Evolutionary conservation across 1,140 invertebrate genomes (phyloP).

Genomic region (Periplaneta americana): DNA sequence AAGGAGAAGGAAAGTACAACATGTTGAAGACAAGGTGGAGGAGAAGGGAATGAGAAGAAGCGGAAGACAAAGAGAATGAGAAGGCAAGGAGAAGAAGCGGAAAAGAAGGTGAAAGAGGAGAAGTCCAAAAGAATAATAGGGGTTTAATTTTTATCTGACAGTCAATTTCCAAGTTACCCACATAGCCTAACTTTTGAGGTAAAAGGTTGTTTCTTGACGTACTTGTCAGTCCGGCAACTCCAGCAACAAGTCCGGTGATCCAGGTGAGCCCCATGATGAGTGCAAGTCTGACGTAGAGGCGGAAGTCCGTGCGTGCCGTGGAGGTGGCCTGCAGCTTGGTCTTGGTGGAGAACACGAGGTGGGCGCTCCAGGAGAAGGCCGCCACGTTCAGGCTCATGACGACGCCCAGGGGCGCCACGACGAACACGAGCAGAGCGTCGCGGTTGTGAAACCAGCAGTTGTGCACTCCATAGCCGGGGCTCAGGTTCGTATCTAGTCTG

Average conservation of each 20-base stretch:
- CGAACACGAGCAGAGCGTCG: not conserved
- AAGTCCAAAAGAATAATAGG: too few species aligned
- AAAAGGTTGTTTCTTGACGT: not conserved
- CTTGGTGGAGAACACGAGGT: constrained; percentile 39
- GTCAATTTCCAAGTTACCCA: too few species aligned
- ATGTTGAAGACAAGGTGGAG: too few species aligned
- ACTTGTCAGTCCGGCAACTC: constrained; percentile 1
- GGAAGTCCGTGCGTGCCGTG: constrained; percentile 33
- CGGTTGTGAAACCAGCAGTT: not conserved
- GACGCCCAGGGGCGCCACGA: constrained; percentile 35
- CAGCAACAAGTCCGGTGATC: constrained; percentile 45
- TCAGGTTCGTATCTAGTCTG: not conserved
- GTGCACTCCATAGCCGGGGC: not conserved
- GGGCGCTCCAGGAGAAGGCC: constrained; percentile 44
- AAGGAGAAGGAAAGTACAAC: too few species aligned
- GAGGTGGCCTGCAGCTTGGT: not conserved
- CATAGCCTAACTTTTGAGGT: too few species aligned
- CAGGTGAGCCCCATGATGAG: constrained; percentile 50
- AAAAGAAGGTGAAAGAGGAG: too few species aligned
- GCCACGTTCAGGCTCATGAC: constrained; percentile 44
- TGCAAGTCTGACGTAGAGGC: constrained; percentile 51
- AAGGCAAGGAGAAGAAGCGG: too few species aligned
- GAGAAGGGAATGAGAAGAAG: too few species aligned
- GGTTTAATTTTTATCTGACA: too few species aligned
- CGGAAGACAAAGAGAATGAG: too few species aligned